Conservation (phyloP, 2,888 invertebrate genomes). For the Cephus nigrinus region DNA sequence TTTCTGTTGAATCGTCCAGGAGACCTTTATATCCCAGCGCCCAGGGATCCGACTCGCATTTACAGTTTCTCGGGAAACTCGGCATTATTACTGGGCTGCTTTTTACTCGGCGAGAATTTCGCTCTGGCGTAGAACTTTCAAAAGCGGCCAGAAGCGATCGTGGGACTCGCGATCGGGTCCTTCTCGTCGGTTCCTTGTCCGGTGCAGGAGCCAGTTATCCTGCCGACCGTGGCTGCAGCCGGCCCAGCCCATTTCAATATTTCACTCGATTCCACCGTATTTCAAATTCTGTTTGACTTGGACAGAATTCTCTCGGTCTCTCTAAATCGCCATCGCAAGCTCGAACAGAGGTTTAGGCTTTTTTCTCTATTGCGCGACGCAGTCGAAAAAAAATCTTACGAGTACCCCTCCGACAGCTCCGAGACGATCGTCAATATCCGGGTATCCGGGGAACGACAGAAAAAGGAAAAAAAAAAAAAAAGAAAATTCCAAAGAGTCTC, state of each 20-base stretch:
- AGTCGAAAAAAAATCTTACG: neutral
- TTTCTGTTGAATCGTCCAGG: neutral
- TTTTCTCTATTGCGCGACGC: neutral
- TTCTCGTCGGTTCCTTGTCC: neutral
- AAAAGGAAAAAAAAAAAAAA: neutral
- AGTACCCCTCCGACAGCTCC: neutral
- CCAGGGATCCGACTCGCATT: neutral
- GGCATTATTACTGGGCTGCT: neutral
- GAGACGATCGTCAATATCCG: neutral
- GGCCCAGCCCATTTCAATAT: neutral
- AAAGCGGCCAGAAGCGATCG: neutral
- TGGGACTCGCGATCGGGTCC: neutral
- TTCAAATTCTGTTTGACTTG: constrained; percentile 11
- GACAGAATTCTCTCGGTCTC: neutral
- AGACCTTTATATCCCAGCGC: neutral
- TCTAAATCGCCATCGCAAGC: neutral
- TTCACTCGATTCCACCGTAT: neutral
- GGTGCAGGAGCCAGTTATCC: neutral
- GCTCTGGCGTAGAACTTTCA: neutral
- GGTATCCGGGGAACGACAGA: neutral
- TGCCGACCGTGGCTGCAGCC: neutral
- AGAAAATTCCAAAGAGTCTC: neutral
- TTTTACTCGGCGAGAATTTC: neutral
- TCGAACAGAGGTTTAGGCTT: neutral
- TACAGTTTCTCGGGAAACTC: neutral